Evolutionary conservation across 2,113 vertebrate species (phyloP), one percentile per base, ranked within the genome.

Genomic region (Rostratula benghalensis): DNA sequence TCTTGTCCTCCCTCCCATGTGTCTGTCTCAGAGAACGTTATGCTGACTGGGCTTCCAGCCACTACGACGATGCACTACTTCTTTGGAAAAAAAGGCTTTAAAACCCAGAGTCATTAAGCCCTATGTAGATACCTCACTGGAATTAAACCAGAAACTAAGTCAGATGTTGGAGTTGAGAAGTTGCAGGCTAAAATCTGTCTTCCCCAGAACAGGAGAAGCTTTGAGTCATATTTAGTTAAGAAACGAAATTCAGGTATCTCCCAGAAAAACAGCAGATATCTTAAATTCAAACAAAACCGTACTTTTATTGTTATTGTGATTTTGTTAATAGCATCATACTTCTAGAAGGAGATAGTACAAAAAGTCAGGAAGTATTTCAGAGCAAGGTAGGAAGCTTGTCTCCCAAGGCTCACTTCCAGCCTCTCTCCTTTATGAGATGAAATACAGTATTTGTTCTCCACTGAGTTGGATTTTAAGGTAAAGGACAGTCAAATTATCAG

Each of bases 81-180:
- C 45, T 56, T 39, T 45, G 50, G 22, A 46, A 51, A 88, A 39
- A 80, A 30, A 13, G 61, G 33, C 78, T 85, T 81, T 37, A 28
- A 91, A 75, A 37, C 50, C 39, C 41, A 43, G 21, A 20, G 27
- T 3, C 2, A 1, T 24, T 73, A 71, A 73, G 59, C 31, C 30
- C 46, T n/a, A 9, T 1, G 8, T 15, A 37, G 64, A 27, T 75
- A 67, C n/a, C 41, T 35, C 13, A 3, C 0, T 33, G 45, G 31
- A 75, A 37, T 83, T 27, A 93, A 63, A 77, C 7, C 76, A 81
- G 37, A 74, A 90, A 63, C 30, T 13, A 56, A 4, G 16, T n/a
- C 53, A 63, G 48, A 64, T 31, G 33, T 51, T 81, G 60, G 15
- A 84, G 35, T 18, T 45, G 54, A 73, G 54, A 69, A 33, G 41